Evolutionary conservation across 2,113 vertebrate species (phyloP).

Genomic region (Poeciliopsis occidentalis): DNA sequence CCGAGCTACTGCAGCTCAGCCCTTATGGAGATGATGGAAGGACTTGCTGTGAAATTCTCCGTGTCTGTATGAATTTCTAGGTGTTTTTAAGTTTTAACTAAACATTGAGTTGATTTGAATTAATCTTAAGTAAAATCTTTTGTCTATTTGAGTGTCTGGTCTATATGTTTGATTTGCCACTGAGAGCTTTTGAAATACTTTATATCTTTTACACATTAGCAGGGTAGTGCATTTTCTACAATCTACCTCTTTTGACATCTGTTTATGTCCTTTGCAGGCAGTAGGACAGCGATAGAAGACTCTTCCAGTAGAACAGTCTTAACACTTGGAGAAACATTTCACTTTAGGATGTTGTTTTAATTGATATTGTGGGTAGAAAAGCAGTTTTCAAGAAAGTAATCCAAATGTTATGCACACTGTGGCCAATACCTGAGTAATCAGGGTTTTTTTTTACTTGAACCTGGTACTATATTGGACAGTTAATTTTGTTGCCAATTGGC

Average conservation of each 20-base stretch:
- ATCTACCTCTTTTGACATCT: slow-evolving; percentile 75
- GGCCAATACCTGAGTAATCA: slow-evolving; percentile 25
- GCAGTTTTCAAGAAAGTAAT: not conserved
- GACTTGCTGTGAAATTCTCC: slow-evolving; percentile 2
- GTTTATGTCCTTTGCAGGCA: slow-evolving; percentile 74
- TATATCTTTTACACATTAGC: slow-evolving; percentile 15
- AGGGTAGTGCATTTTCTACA: slow-evolving; percentile 44
- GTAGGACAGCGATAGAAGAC: slow-evolving; percentile 52
- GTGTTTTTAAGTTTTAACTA: slow-evolving; percentile 5
- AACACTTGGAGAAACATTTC: not conserved
- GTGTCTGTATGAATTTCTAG: slow-evolving; percentile 15
- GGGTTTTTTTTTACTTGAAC: slow-evolving; percentile 27
- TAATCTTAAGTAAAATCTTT: slow-evolving; percentile 7
- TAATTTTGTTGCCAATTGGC: slow-evolving; percentile 40
- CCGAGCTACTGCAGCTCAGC: slow-evolving; percentile 63
- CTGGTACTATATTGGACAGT: slow-evolving; percentile 55
- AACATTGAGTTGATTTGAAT: slow-evolving; percentile 17
- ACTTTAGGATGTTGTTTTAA: slow-evolving; percentile 9
- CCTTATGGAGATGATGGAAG: slow-evolving; percentile 76
- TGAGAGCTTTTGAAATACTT: slow-evolving; percentile 6
- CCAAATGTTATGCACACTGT: slow-evolving; percentile 47
- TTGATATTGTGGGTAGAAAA: slow-evolving; percentile 12
- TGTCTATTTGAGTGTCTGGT: slow-evolving; percentile 12
- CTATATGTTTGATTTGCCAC: slow-evolving; percentile 22
- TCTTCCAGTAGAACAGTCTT: slow-evolving; percentile 15